phyloP scores from a whole-genome alignment of 2,113 vertebrate genomes.

The Lipophrys pholis region DNA sequence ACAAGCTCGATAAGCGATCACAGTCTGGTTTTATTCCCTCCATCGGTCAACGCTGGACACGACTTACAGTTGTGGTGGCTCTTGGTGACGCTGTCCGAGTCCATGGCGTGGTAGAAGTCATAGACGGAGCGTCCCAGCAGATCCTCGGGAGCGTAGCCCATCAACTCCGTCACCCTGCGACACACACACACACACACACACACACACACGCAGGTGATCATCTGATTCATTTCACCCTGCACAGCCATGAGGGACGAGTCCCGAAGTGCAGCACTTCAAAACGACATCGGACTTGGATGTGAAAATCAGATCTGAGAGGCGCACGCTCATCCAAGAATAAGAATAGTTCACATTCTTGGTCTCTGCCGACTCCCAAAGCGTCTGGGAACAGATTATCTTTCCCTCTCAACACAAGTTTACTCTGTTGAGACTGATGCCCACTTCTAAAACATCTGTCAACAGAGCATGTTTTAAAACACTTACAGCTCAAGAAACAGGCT shows the following conservation, averaged over 20 bases:
- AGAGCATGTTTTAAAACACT: no score
- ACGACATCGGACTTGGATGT: constrained; percentile 22
- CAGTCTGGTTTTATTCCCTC: not conserved
- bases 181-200: constrained; percentile 35
- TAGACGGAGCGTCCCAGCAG: constrained; percentile 94
- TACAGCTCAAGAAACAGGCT: no score
- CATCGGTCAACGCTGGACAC: not conserved
- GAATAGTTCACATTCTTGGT: constrained; percentile 34
- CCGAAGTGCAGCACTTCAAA: constrained; percentile 41
- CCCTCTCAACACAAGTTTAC: constrained; percentile 47
- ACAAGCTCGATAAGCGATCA: no score
- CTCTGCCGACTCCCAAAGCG: not conserved
- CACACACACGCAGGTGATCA: no score
- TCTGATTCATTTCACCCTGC: no score
- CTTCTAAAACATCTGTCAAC: not conserved
- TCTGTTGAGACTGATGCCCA: constrained; percentile 39
- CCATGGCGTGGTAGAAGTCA: constrained; percentile 96
- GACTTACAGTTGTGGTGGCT: constrained; percentile 96
- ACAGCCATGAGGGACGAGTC: constrained; percentile 8
- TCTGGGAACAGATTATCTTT: constrained; percentile 59
- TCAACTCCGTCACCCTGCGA: constrained; percentile 91
- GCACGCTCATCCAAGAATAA: constrained; percentile 43
- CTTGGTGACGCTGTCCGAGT: constrained; percentile 94
- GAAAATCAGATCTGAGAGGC: constrained; percentile 22
- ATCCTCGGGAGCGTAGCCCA: constrained; percentile 95